A percentile compares a stretch with the other conserved stretches of the same genome.
phyloP scores from a whole-genome alignment of 2,113 vertebrate species.

The Hemichromis elongatus region DNA sequence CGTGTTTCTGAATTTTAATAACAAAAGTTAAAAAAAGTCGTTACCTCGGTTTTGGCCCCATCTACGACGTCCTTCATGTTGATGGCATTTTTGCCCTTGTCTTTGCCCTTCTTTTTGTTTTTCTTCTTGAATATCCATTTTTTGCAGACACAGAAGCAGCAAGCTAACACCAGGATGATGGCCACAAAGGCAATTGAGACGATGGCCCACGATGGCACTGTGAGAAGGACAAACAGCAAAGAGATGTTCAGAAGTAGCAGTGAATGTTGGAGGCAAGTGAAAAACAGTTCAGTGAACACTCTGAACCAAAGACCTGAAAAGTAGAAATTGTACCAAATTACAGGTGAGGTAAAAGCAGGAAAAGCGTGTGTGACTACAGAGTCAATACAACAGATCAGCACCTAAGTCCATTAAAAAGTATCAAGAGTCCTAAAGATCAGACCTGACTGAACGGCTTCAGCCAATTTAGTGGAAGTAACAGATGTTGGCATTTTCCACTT shows the following conservation, averaged over 20 bases:
- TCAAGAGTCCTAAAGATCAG: conserved; percentile 46
- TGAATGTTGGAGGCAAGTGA: not conserved
- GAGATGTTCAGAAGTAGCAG: not conserved
- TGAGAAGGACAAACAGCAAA: not conserved
- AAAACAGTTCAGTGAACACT: not conserved
- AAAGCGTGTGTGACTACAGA: not conserved
- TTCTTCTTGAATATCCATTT: conserved; percentile 99
- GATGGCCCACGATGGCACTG: conserved; percentile 98
- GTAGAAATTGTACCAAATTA: not conserved
- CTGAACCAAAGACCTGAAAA: not conserved
- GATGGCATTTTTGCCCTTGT: conserved; percentile 99
- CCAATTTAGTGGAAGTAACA: conserved; percentile 65
- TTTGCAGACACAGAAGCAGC: conserved; percentile 99
- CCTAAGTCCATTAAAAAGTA: conserved; percentile 24
- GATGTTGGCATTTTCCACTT: conserved; percentile 57
- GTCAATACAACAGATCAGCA: not conserved
- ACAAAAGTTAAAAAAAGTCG: conserved; percentile 36
- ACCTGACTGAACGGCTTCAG: conserved; percentile 14
- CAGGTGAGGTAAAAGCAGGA: conserved; percentile 18
- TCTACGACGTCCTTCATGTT: conserved; percentile 99
- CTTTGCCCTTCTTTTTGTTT: conserved; percentile 99
- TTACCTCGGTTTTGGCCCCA: conserved; percentile 96
- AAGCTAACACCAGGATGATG: conserved; percentile 93
- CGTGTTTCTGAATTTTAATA: not conserved
- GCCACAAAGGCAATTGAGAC: conserved; percentile 97